Evolutionary conservation across 2,888 invertebrate genomes (phyloP), one percentile per base, ranked within the genome.

Genomic region (Actias luna): DNA sequence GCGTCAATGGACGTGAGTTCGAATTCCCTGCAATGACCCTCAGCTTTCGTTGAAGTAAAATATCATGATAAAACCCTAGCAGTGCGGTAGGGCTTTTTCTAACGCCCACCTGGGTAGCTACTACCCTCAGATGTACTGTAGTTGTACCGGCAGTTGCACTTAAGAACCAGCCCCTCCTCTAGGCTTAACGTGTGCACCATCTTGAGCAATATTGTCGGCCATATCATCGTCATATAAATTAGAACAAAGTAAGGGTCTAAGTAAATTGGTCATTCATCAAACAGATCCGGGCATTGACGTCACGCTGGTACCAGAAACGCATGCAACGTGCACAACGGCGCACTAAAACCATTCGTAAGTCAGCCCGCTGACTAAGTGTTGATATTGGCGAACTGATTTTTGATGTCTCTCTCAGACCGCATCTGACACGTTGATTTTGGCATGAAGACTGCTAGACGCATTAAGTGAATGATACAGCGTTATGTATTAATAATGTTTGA

Each of bases 201-300:
- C n/a, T n/a, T n/a, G n/a, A n/a, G n/a, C 33, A 33, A 7, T 33
- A 33, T 33, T 33, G 33, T n/a, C n/a, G n/a, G n/a, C n/a, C n/a
- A n/a, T n/a, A n/a, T n/a, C n/a, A n/a, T n/a, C n/a, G n/a, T n/a
- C n/a, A n/a, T n/a, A n/a, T n/a, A 8, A 33, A 33, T 33, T 33
- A 33, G 8, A 7, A 33, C 8, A 7, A 50, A 50, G 46, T 25
- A 25, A 50, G 25, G 25, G 22, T 50, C 46, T 16, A 25, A 50
- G 22, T 50, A 50, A 50, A 55, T 2, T 3, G 27, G 29, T n/a
- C 18, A 29, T 62, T 58, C 60, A 62, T 61, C 61, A 66, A 62
- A 62, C 46, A 62, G 46, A 62, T 58, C 58, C 58, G 46, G 33
- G 25, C 22, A 57, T 63, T 67, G 64, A 67, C 67, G 67, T 67